Evolutionary conservation across 2,888 invertebrate genomes (phyloP), one percentile per base, ranked within the genome.

Genomic region (Ophion obscuratus): DNA sequence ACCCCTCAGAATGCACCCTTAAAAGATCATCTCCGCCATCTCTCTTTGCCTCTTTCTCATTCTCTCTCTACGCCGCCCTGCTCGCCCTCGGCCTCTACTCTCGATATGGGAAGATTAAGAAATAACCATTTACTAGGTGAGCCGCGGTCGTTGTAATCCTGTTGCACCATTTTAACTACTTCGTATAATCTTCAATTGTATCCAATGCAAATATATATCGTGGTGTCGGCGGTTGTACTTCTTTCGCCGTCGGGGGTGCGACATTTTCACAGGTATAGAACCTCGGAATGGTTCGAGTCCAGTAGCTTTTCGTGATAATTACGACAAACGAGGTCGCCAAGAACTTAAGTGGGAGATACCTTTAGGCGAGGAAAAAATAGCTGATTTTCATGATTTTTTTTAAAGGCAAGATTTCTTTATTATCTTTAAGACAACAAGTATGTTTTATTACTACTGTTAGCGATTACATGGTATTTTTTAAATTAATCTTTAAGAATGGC

Each of bases 301-400:
- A 59, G 67, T 75, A 57, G 61, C 31, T 73, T 79, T 86, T 70
- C 84, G 74, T 83, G 44, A 86, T 90, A 91, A 90, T 92, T 90
- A 84, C 88, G 91, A 91, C 86, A 92, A 92, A 91, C 81, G 85
- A 90, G 89, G 81, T 87, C 89, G 88, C n/a, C 27, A 61, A n/a
- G 24, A 14, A n/a, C 47, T 31, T n/a, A 61, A 14, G 11, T 14
- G 61, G 44, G 27, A 40, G 61, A 59, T 24, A 36, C 47, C 47
- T 10, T 14, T 10, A 2, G 9, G 31, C 31, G 31, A 31, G 31
- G 31, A 31, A 31, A 2, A 31, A 31, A 4, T 31, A 0, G 31
- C 31, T 31, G 31, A 31, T 31, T 31, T 31, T 31, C 31, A 3
- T 31, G 3, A 31, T 31, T 31, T 31, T 31, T 31, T 31, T 31